Percentiles rank a stretch among this genome's conserved stretches.
Conservation (phyloP, 2,113 vertebrate genomes). For the Hiodon tergisus region DNA sequence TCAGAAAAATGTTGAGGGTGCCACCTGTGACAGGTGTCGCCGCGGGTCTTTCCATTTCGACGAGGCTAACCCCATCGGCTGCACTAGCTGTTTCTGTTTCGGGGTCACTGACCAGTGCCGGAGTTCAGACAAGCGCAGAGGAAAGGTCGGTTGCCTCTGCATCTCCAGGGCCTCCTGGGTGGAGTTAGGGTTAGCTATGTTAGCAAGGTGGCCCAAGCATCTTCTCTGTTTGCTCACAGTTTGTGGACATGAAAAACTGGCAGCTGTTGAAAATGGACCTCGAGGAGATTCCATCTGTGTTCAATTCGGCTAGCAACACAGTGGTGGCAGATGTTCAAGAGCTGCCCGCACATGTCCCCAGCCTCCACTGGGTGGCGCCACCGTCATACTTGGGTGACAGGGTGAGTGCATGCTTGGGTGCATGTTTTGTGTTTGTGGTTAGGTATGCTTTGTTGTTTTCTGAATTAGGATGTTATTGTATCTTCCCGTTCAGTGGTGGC, state of each 20-base stretch:
- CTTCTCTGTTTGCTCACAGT: constrained; percentile 52
- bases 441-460: too few relatives aligned
- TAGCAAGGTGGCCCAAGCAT: neutral
- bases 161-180: neutral
- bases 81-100: constrained; percentile 87
- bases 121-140: constrained; percentile 69
- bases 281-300: constrained; percentile 64
- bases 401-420: constrained; percentile 53
- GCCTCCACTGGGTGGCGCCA: constrained; percentile 82
- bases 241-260: constrained; percentile 84
- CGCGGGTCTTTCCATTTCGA: constrained; percentile 80
- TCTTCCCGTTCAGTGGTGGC: too few relatives aligned
- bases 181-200: neutral
- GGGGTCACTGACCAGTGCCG: constrained; percentile 69
- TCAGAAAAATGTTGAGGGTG: constrained; percentile 80
- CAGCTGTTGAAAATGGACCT: constrained; percentile 63
- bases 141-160: constrained; percentile 64
- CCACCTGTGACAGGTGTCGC: constrained; percentile 68
- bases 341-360: constrained; percentile 62
- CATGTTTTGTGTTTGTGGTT: too few relatives aligned
- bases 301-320: constrained; percentile 77
- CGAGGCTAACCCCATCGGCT: constrained; percentile 72
- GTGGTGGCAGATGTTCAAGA: constrained; percentile 87
- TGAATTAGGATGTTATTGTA: too few relatives aligned
- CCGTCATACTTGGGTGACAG: constrained; percentile 78